A percentile compares a stretch with the other conserved stretches of the same genome.
These are phyloP conservation scores for Actenoides lindsayi DNA, from an alignment of 2,113 vertebrate species.

Conservation along the genomic window DNA sequence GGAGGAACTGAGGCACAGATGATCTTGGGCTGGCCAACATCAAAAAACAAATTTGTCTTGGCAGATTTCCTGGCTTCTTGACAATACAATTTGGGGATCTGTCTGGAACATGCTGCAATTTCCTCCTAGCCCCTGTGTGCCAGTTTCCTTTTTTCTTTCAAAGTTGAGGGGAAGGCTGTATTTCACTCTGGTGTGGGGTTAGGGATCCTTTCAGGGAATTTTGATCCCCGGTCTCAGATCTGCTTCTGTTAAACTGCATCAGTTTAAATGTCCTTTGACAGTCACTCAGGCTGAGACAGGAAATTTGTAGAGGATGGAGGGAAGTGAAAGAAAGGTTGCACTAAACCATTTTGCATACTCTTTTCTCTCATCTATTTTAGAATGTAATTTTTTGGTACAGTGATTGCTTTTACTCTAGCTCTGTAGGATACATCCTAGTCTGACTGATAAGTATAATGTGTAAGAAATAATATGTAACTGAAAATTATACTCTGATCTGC, in stretches of 20 bases:
- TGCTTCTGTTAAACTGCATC: neutral
- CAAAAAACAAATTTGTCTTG: constrained; percentile 35
- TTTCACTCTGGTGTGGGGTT: neutral
- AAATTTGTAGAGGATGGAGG: neutral
- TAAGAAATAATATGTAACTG: neutral
- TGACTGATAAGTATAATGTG: fast-evolving
- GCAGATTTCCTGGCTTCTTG: constrained; percentile 39
- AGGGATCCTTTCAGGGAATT: neutral
- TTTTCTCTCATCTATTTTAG: neutral
- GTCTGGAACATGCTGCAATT: neutral
- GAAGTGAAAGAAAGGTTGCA: neutral
- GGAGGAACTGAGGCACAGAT: constrained; percentile 6
- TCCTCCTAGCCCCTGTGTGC: neutral
- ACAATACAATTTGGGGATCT: constrained; percentile 13
- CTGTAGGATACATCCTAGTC: neutral
- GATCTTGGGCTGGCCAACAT: neutral
- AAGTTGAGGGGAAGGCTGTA: neutral
- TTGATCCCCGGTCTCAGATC: neutral
- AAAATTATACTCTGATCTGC: neutral
- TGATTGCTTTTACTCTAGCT: neutral
- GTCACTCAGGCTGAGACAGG: neutral
- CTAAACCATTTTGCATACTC: neutral
- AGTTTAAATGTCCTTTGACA: neutral
- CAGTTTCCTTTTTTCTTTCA: neutral
- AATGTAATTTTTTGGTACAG: neutral